phyloP scores from a whole-genome alignment of 2,888 invertebrate genomes.

The Cordilura impudica region DNA sequence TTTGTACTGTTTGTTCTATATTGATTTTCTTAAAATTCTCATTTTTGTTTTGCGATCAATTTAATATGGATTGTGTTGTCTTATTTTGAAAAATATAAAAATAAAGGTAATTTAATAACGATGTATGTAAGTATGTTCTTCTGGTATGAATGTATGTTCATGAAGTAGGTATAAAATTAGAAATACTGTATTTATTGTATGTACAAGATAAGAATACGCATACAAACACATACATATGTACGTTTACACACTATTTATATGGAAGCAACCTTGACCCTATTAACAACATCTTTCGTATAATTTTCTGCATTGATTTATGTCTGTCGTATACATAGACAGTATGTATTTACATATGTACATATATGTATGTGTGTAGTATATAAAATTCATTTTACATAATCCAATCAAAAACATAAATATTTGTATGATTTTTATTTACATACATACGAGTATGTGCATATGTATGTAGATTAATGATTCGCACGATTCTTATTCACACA shows the following conservation, averaged over 20 bases:
- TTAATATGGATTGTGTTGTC: not conserved
- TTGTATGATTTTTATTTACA: conserved; percentile 9
- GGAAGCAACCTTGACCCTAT: conserved; percentile 55
- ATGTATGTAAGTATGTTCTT: not conserved
- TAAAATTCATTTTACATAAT: conserved; percentile 19
- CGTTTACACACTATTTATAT: not conserved
- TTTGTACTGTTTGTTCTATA: not conserved
- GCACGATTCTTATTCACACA: not conserved
- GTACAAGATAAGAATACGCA: not conserved
- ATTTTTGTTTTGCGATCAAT: conserved; percentile 7
- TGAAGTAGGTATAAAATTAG: not conserved
- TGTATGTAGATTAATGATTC: not conserved
- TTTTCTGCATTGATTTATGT: conserved; percentile 25
- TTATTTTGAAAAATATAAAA: too few relatives aligned
- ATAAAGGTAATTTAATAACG: not conserved
- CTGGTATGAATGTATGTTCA: not conserved
- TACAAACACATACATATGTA: not conserved
- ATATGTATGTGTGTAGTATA: too few relatives aligned
- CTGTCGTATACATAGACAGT: not conserved
- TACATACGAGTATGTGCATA: conserved; percentile 19
- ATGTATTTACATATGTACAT: conserved; percentile 36
- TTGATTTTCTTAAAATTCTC: not conserved
- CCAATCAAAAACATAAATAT: not conserved
- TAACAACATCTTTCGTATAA: not conserved
- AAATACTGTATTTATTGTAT: too few relatives aligned